Conservation (phyloP, 2,113 vertebrate species). For the Holacanthus passer region DNA sequence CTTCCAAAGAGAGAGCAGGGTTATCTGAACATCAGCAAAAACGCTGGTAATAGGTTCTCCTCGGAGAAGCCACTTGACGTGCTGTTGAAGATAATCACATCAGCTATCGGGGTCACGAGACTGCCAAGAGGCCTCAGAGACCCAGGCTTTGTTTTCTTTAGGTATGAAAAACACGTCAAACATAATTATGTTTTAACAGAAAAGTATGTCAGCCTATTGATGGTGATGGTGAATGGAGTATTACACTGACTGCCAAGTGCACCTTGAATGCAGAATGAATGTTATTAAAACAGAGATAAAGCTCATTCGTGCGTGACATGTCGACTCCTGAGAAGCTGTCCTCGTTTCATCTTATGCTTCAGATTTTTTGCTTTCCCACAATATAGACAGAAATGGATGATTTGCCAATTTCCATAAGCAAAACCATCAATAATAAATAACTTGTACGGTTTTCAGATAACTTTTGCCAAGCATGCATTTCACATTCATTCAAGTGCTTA, state of each 20-base stretch:
- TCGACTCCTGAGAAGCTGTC: constrained; percentile 29
- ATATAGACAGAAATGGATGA: neutral
- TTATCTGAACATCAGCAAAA: constrained; percentile 63
- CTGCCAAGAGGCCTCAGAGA: constrained; percentile 31
- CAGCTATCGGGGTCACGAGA: constrained; percentile 61
- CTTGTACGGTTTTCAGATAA: constrained; percentile 28
- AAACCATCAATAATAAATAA: constrained; percentile 21
- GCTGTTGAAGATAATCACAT: constrained; percentile 50
- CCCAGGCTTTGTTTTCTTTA: constrained; percentile 44
- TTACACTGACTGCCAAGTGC: constrained; percentile 34
- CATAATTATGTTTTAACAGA: constrained; percentile 40
- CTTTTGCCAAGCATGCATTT: constrained; percentile 23
- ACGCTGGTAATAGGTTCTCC: constrained; percentile 46
- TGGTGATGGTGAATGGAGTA: constrained; percentile 24
- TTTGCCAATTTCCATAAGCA: constrained; percentile 16
- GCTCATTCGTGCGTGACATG: constrained; percentile 29
- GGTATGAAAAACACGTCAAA: constrained; percentile 65
- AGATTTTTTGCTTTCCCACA: constrained; percentile 20
- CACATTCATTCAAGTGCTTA: constrained; percentile 15
- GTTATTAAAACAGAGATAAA: constrained; percentile 46
- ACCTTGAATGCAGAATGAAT: constrained; percentile 22
- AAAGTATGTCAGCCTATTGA: constrained; percentile 32
- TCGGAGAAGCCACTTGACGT: constrained; percentile 50
- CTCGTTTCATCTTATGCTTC: constrained; percentile 40
- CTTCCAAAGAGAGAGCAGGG: constrained; percentile 33